A percentile compares a stretch with the other conserved stretches of the same genome.
These are phyloP conservation scores for Aphaenogaster ashmeadi DNA, from an alignment of 1,140 invertebrate genomes.

Conservation along the genomic window DNA sequence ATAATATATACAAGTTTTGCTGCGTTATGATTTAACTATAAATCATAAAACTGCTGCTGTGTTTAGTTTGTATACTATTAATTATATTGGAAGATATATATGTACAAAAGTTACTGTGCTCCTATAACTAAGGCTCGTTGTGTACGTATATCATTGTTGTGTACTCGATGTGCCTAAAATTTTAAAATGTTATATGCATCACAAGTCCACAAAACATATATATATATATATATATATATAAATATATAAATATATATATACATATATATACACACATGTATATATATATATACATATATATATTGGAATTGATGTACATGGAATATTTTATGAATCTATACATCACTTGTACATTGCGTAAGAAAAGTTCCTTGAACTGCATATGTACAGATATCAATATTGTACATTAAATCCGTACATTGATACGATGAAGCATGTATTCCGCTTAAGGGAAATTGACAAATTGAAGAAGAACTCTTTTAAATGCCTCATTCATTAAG, in stretches of 20 bases:
- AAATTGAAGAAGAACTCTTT: conserved; percentile 18
- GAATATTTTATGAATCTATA: conserved; percentile 63
- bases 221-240: not conserved
- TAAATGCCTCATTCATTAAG: conserved; percentile 43
- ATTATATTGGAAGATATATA: conserved; percentile 35
- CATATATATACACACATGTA: not conserved
- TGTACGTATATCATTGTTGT: conserved; percentile 74
- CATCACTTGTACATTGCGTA: conserved; percentile 70
- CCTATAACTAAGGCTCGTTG: conserved; percentile 69
- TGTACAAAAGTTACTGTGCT: conserved; percentile 53
- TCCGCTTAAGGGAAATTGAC: conserved; percentile 36
- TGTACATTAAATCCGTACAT: conserved; percentile 52
- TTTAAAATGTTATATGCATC: conserved; percentile 69
- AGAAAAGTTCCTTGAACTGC: conserved; percentile 41
- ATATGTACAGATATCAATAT: conserved; percentile 65
- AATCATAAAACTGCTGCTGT: conserved; percentile 40
- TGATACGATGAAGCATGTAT: conserved; percentile 48
- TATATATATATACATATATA: conserved; percentile 15
- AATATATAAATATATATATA: not conserved
- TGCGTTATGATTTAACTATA: conserved; percentile 27
- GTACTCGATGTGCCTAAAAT: conserved; percentile 82
- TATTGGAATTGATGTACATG: conserved; percentile 66
- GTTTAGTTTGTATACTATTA: conserved; percentile 53
- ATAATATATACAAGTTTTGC: conserved; percentile 39
- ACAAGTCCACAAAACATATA: conserved; percentile 39